A percentile compares a stretch with the other conserved stretches of the same genome.
These are phyloP conservation scores for Platycercus adscitus DNA, from an alignment of 2,113 vertebrate species.

Conservation along the genomic window DNA sequence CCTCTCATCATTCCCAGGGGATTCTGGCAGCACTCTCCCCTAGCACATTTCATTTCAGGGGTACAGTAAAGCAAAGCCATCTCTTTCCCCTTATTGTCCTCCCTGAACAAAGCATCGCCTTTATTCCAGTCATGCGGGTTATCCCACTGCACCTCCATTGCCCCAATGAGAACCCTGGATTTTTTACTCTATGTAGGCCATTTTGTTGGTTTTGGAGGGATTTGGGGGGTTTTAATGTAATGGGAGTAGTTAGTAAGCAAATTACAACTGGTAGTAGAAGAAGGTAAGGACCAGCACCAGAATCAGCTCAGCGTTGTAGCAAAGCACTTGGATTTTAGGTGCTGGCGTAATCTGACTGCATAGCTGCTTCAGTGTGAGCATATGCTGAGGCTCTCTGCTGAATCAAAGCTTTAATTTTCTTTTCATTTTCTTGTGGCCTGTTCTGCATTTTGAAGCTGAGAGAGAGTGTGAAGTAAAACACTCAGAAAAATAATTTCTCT, in stretches of 20 bases:
- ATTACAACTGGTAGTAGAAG: neutral
- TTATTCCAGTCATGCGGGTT: neutral
- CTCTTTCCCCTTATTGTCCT: neutral
- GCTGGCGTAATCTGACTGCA: neutral
- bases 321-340: neutral
- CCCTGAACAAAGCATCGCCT: neutral
- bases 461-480: slow-evolving; percentile 51
- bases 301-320: neutral
- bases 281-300: neutral
- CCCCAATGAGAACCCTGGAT: neutral
- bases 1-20: neutral
- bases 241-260: neutral
- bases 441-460: slow-evolving; percentile 54
- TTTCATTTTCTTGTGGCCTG: slow-evolving; percentile 44
- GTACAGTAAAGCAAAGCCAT: neutral
- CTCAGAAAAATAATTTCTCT: slow-evolving; percentile 65
- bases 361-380: neutral
- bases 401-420: slow-evolving; percentile 33
- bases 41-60: neutral
- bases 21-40: neutral
- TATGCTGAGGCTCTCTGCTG: neutral
- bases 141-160: neutral
- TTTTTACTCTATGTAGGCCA: neutral
- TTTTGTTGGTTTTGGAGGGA: neutral
- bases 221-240: neutral